Conservation (phyloP, 2,888 invertebrate genomes). For the Ophion ventricosus region DNA sequence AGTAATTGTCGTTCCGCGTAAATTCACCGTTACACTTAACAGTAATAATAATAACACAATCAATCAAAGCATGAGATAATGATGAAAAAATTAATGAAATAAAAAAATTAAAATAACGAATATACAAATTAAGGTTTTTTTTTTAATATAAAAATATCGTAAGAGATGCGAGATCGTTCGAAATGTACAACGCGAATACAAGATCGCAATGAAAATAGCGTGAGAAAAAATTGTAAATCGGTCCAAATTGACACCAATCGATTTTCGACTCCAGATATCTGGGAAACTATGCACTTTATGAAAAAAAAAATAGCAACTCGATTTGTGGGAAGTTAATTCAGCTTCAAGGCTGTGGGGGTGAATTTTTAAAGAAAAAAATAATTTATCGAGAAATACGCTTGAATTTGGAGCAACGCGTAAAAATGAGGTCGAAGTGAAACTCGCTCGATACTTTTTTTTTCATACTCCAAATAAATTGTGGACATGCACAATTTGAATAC, state of each 20-base stretch:
- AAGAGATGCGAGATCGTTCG: no score
- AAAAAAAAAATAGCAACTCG: neutral
- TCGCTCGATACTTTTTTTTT: neutral
- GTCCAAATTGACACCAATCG: neutral
- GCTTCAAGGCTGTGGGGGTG: neutral
- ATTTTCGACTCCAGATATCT: neutral
- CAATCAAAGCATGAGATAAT: neutral
- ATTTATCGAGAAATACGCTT: neutral
- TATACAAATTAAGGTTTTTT: slow-evolving; percentile 21
- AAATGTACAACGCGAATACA: slow-evolving; percentile 32
- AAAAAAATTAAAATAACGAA: neutral
- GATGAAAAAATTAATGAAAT: neutral
- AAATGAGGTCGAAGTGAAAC: neutral
- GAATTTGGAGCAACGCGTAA: neutral
- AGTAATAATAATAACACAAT: neutral
- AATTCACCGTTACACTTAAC: neutral
- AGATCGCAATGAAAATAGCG: slow-evolving; percentile 57
- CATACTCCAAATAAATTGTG: neutral
- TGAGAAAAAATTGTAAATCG: slow-evolving; percentile 25
- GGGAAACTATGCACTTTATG: neutral
- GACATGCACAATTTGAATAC: slow-evolving; percentile 2
- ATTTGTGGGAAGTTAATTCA: neutral
- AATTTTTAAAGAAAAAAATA: neutral
- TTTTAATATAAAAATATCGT: neutral
- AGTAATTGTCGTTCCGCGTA: slow-evolving; percentile 4